phyloP scores from a whole-genome alignment of 2,888 invertebrate genomes.

The Amorpha juglandis region DNA sequence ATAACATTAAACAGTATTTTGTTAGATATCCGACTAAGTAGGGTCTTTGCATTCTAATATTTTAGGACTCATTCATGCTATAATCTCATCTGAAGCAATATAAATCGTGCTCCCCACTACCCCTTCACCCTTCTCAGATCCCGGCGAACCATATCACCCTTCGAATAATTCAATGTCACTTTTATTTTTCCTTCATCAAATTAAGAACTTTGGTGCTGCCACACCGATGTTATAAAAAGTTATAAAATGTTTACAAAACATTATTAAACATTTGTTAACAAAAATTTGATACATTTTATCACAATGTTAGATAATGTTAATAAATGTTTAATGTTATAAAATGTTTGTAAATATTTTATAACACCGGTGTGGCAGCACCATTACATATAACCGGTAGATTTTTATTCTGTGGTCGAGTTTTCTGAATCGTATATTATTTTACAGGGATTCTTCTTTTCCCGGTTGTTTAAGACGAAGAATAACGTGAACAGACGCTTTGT shows the following conservation, averaged over 20 bases:
- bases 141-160: constrained; percentile 42
- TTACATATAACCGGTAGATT: constrained; percentile 67
- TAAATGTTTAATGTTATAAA: too few species aligned
- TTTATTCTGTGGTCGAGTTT: constrained; percentile 35
- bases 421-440: constrained; percentile 67
- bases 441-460: constrained; percentile 56
- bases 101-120: constrained; percentile 55
- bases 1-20: constrained; percentile 39
- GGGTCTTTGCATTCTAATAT: constrained; percentile 53
- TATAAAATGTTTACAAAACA: too few species aligned
- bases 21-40: constrained; percentile 37
- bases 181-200: constrained; percentile 64
- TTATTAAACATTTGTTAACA: too few species aligned
- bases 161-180: constrained; percentile 64
- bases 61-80: constrained; percentile 61
- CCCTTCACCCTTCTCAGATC: constrained; percentile 32
- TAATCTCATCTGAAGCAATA: constrained; percentile 64
- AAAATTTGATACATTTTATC: too few species aligned
- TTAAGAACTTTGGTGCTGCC: constrained; percentile 65
- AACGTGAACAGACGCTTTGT: constrained; percentile 61
- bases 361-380: too few species aligned
- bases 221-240: too few species aligned
- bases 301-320: too few species aligned
- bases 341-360: too few species aligned
- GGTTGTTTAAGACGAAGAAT: constrained; percentile 49